Conservation (phyloP, 2,888 invertebrate genomes). For the Xanthia togata region DNA sequence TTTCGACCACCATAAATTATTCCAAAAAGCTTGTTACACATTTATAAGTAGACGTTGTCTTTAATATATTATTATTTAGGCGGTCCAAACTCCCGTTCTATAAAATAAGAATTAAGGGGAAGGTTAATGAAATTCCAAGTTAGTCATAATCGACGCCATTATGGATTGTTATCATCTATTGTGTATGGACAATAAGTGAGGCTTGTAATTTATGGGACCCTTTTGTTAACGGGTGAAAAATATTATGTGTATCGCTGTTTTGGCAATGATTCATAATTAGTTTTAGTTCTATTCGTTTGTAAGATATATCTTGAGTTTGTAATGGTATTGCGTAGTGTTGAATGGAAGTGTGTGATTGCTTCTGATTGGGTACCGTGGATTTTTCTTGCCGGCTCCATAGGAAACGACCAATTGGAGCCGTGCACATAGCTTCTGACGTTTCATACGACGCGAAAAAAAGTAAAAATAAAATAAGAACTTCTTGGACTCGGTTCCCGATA, state of each 20-base stretch:
- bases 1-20: slow-evolving; percentile 9
- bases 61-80: slow-evolving; percentile 40
- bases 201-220: slow-evolving; percentile 75
- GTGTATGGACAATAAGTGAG: slow-evolving; percentile 81
- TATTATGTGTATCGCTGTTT: slow-evolving; percentile 28
- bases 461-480: no score
- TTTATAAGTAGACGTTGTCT: background rate
- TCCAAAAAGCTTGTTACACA: background rate
- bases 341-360: background rate
- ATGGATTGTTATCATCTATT: slow-evolving; percentile 86
- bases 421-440: no score
- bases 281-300: slow-evolving; percentile 21
- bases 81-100: slow-evolving; percentile 55
- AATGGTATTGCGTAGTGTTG: background rate
- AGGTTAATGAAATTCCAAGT: slow-evolving; percentile 84
- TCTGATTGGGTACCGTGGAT: no score
- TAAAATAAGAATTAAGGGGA: slow-evolving; percentile 62
- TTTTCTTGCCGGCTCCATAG: no score
- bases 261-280: slow-evolving; percentile 37
- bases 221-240: slow-evolving; percentile 57
- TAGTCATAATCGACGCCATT: slow-evolving; percentile 81
- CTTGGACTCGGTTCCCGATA: no score
- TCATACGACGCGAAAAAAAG: no score
- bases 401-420: no score
- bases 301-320: background rate